Percentiles rank a stretch among this genome's conserved stretches.
Conservation (phyloP, 2,888 invertebrate species). For the Aphodius granarius region DNA sequence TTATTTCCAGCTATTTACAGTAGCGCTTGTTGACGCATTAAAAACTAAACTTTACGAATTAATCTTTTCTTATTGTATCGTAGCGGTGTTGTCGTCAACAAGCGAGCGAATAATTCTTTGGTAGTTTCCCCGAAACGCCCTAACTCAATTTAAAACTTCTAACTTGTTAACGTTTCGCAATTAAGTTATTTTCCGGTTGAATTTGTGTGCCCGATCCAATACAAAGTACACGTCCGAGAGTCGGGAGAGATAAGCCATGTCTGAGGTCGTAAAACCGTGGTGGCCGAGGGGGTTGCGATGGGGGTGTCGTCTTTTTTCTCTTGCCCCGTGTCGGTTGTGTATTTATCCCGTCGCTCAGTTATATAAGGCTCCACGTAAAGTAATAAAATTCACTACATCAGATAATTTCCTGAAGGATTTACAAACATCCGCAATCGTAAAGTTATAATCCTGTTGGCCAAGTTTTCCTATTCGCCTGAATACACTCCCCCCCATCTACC, state of each 20-base stretch:
- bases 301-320: conserved; percentile 1
- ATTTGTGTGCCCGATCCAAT: conserved; percentile 19
- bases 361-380: conserved; percentile 2
- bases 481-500: neutral
- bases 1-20: no score
- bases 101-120: neutral
- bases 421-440: conserved; percentile 38
- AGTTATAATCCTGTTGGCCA: conserved; percentile 37
- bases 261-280: neutral
- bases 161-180: conserved; percentile 28
- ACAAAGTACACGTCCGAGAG: neutral
- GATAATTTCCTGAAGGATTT: conserved; percentile 38
- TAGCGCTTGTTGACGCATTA: no score
- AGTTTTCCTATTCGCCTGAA: neutral
- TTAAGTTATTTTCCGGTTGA: conserved; percentile 27
- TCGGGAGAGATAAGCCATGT: neutral
- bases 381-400: conserved; percentile 36
- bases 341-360: neutral
- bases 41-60: neutral
- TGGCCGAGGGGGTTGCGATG: neutral
- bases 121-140: neutral
- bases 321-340: conserved; percentile 20
- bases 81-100: neutral
- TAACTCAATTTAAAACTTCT: conserved; percentile 28
- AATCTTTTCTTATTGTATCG: neutral